Evolutionary conservation across 2,113 vertebrate genomes (phyloP), one percentile per base, ranked within the genome.

Genomic region (Centropristis striata): DNA sequence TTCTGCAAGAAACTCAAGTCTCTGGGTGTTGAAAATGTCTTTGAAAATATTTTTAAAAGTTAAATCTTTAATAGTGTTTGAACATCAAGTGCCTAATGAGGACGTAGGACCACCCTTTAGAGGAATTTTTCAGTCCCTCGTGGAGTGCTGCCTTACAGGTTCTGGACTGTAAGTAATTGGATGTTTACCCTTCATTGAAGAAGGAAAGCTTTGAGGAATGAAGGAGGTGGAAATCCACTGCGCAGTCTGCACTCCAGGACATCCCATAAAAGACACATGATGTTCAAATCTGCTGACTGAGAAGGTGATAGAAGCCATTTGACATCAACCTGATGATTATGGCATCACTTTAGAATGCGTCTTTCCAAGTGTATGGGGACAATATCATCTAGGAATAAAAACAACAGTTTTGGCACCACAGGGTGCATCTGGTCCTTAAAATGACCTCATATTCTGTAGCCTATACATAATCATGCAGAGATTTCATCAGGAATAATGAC

Each of bases 111-210:
- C 81, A 78, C 71, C 88, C 73, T 78, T 86, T 41, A 4, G 86
- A 67, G 61, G 70, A 64, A 61, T 75, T 85, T 80, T 85, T 80
- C 50, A 66, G 75, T 92, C 85, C 78, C 88, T 82, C 67, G 25
- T 72, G 85, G 54, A 80, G 75, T 1, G 60, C 78, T 74, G 77
- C 73, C 71, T 84, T 71, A 74, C 83, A 89, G 86, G 80, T 86
- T 75, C 54, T 90, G 85, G 70, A 85, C 89, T 87, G 83, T 85
- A 84, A 88, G 90, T 91, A 91, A 91, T 89, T 84, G 86, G 86
- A 87, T 93, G 87, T 90, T 92, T 92, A 89, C 81, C 75, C 86
- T 83, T 80, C 76, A 84, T 61, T 82, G 89, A 90, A 91, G 85
- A 80, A 75, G 88, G 50, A 88, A 85, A 81, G 85, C 90, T 91